Evolutionary conservation across 2,113 vertebrate genomes (phyloP), one percentile per base, ranked within the genome.

Genomic region (Leptodactylus fuscus): DNA sequence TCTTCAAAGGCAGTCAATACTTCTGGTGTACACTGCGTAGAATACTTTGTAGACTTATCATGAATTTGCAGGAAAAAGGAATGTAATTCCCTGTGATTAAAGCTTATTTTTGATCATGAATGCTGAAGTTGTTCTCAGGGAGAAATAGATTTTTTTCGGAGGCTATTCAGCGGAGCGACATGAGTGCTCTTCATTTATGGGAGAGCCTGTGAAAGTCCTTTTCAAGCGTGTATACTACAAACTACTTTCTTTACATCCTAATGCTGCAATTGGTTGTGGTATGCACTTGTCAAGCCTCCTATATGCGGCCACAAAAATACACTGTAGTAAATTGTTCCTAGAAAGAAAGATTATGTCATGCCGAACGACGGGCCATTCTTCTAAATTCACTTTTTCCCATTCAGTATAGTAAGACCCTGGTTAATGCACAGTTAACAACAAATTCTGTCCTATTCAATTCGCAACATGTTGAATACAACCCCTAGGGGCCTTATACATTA

Each of bases 301-400:
- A 83, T 83, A 83, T n/a, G 34, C 38, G 53, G 53, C 71, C 53
- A 24, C 24, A 76, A 46, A 53, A 83, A 83, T 62, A 75, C 70
- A 60, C 53, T 83, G 38, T 34, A 83, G 70, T 62, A 58, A 73
- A 83, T 75, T 75, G 71, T 83, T 62, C 38, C 70, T 41, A 46
- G 70, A 53, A 55, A 60, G 53, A 75, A 83, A 83, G 70, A 83
- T 75, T 83, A 83, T 83, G 82, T 76, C 82, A 83, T 34, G 82
- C 53, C 71, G 22, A 83, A 62, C 53, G 41, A 74, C 49, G 36
- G 41, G 32, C 82, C 24, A 62, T 83, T 83, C 58, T 76, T 83
- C 70, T n/a, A 27, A n/a, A 36, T 82, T 60, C 53, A 44, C 81
- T 55, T 48, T 41, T 62, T 55, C 38, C 38, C 49, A 83, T 76